phyloP scores from a whole-genome alignment of 2,113 vertebrate species.

The Tetraodon nigroviridis region DNA sequence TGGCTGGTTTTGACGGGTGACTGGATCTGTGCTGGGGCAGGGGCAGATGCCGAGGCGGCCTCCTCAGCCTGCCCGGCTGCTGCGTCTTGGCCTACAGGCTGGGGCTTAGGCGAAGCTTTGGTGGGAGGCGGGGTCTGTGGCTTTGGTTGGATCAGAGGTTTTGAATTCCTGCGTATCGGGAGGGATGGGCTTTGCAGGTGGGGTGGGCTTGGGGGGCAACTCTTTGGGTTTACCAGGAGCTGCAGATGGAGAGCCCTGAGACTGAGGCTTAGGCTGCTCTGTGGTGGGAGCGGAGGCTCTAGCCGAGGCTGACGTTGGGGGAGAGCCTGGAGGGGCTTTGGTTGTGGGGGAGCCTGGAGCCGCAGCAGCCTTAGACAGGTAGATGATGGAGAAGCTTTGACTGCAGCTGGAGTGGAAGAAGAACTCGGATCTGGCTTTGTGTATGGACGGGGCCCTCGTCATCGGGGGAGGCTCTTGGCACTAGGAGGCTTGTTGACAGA shows the following conservation, averaged over 20 bases:
- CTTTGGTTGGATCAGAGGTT: conserved; percentile 75
- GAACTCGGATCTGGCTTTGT: conserved; percentile 36
- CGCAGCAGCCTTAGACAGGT: background rate
- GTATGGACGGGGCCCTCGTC: conserved; percentile 58
- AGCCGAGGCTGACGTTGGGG: conserved; percentile 50
- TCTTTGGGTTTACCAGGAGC: conserved; percentile 79
- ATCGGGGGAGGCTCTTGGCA: conserved; percentile 67
- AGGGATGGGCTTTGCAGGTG: conserved; percentile 79
- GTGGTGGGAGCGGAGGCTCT: conserved; percentile 77
- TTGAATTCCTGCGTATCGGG: conserved; percentile 76
- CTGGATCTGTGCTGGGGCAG: conserved; percentile 6
- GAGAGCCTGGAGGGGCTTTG: conserved; percentile 5
- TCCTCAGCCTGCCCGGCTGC: conserved; percentile 34
- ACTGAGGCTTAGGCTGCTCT: conserved; percentile 82
- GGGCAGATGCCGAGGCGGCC: conserved; percentile 19
- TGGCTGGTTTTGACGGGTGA: conserved; percentile 36
- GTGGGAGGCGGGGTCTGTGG: conserved; percentile 71
- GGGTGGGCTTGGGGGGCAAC: conserved; percentile 75
- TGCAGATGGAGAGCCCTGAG: conserved; percentile 77
- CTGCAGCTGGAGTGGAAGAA: conserved; percentile 34
- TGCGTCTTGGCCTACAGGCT: conserved; percentile 39
- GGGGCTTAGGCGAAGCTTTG: conserved; percentile 59
- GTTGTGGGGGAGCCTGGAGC: conserved; percentile 9
- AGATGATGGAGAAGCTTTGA: conserved; percentile 24
- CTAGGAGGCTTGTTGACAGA: conserved; percentile 66